These are phyloP conservation scores for Paradoxurus hermaphroditus DNA, from an alignment of 2,113 vertebrate species.

Conservation along the genomic window DNA sequence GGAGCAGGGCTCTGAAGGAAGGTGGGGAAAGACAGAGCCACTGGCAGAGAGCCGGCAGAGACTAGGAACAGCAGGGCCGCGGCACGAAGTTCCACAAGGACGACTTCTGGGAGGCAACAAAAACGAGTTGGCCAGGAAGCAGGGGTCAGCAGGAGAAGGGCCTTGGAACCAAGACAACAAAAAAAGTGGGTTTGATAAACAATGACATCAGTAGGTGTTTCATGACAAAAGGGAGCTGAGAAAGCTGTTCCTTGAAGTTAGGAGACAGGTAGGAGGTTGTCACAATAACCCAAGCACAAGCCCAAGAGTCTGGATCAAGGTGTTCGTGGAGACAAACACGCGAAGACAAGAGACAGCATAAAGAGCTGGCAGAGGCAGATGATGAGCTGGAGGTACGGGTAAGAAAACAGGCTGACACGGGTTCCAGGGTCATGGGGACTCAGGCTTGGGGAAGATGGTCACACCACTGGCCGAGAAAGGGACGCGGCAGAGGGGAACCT, in stretches of 20 bases:
- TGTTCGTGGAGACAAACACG: background rate
- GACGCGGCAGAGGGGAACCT: background rate
- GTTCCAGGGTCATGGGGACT: background rate
- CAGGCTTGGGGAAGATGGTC: background rate
- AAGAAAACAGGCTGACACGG: background rate
- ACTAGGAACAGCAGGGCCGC: accelerated
- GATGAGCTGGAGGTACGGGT: background rate
- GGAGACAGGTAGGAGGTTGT: background rate
- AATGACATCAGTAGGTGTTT: background rate
- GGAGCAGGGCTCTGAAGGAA: background rate
- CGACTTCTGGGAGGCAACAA: background rate
- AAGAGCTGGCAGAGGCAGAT: background rate
- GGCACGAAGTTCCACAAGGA: accelerated
- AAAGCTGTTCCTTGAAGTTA: background rate
- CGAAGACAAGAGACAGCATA: background rate
- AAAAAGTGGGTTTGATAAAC: background rate
- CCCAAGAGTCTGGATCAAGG: background rate
- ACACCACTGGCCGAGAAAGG: background rate
- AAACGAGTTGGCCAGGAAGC: background rate
- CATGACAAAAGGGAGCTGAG: background rate
- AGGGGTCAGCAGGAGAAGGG: background rate
- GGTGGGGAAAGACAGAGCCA: background rate
- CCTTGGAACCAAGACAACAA: background rate
- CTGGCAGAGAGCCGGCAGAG: background rate
- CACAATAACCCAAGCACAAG: background rate